Base-by-base conservation (phyloP, 2,888 invertebrate species). In the Pimpla rufipes region DNA sequence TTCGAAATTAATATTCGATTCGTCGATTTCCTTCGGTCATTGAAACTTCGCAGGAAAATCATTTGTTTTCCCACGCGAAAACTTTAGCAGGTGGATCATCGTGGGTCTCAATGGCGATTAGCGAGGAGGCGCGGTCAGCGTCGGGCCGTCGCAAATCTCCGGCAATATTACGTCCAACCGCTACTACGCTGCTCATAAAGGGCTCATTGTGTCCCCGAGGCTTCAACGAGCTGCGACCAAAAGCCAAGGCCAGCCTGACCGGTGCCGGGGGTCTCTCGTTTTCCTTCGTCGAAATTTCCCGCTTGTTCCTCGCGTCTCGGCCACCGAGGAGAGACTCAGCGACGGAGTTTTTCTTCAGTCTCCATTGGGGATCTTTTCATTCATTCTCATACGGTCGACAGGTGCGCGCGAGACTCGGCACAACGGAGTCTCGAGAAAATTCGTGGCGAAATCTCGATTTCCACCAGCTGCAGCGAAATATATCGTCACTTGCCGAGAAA, bases 21-120 rank as follows among this genome's bases (percentile, higher is more conserved):
- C 29, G 29, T 29, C 29, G 29, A 29, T 29, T 29, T 29, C 29
- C 29, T 5, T 5, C 29, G 29, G 29, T 29, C 29, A 5, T 3
- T 5, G 29, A 2, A 29, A 29, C 1, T 47, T 47, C 4, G 4
- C n/a, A n/a, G 47, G 23, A 13, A 52, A 52, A 52, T 52, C 5
- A 23, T 55, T 55, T 23, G 55, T 55, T 55, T 23, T 29, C n/a
- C n/a, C 29, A 1, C 42, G 10, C 50, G 40, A 64, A 64, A 21
- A 42, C 47, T 29, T 18, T 29, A 70, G 74, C 82, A 82, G 82
- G 82, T 82, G 74, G 82, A 75, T 73, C 55, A 64, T 75, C 79
- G 82, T 64, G 21, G 68, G 47, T 64, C n/a, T n/a, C 40, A 68
- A 75, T 80, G 64, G 70, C 64, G 68, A 82, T 78, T 64, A 70